Base-by-base conservation (phyloP, 2,888 invertebrate species). In the Iselma pallidipennis region DNA sequence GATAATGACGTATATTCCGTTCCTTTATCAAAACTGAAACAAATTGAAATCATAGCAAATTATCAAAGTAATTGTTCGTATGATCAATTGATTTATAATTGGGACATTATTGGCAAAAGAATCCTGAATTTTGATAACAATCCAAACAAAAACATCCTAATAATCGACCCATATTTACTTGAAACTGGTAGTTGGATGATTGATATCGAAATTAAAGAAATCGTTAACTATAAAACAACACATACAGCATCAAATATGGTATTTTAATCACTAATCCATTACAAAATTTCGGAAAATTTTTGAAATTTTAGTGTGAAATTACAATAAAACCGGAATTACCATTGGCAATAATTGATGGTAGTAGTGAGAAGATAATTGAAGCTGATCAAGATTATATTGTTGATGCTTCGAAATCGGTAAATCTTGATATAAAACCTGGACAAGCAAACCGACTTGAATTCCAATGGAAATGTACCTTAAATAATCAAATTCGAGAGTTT, bases 351-450 rank as follows among this genome's bases (percentile, higher is more conserved):
- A 62, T 62, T 10, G 25, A 19, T 19, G 61, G 61, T 21, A 57
- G 61, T 4, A 49, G 26, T 49, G 37, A 62, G 12, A 23, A 50
- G 14, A 48, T 26, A 2, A 26, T 62, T 5, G 31, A 55, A 16
- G 42, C 61, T 1, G n/a, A 25, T 3, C 19, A 21, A 25, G 33
- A 33, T 9, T 57, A 55, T 45, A 16, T 51, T 9, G 12, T 62
- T 23, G 57, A 62, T 55, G 57, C 31, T 28, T 57, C 61, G 2
- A 42, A 55, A 25, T 62, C 61, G 3, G 31, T 62, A 3, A 45
- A 62, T 45, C 29, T 54, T 45, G 57, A 62, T 16, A 33, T 58
- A 7, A 9, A 37, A 51, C 6, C 51, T 14, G 55, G 49, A 16
- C 45, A 33, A 12, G 10, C 28, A 28, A 1, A 51, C 1, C 14